Evolutionary conservation across 1,140 invertebrate genomes (phyloP).

Genomic region (Hypsibius dujardini): DNA sequence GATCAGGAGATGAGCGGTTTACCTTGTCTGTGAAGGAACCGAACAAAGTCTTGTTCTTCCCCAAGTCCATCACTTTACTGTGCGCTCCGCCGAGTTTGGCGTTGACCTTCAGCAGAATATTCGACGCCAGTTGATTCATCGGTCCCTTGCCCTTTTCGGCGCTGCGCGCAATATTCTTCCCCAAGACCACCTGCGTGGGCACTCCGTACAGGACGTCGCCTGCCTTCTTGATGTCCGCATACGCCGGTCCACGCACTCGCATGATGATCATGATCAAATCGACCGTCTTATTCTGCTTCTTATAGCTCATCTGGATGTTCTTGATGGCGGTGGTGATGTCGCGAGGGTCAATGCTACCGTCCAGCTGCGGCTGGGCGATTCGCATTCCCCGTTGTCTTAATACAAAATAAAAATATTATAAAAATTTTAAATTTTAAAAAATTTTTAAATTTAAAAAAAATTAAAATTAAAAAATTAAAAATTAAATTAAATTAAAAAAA

Average conservation of each 20-base stretch:
- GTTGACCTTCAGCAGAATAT: conserved; percentile 27
- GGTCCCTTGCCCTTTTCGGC: conserved; percentile 17
- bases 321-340: conserved; percentile 27
- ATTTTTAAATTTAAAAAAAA: too few species aligned
- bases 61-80: conserved; percentile 23
- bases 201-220: conserved; percentile 25
- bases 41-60: too few species aligned
- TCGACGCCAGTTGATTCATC: conserved; percentile 24
- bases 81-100: conserved; percentile 27
- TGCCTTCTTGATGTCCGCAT: conserved; percentile 41
- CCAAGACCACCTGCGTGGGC: conserved; percentile 27
- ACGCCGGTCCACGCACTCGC: conserved; percentile 17
- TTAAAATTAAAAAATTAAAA: too few species aligned
- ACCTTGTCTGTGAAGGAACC: too few species aligned
- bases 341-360: conserved; percentile 36
- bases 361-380: neutral
- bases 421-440: too few species aligned
- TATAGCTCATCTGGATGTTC: neutral
- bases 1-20: too few species aligned
- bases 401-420: too few species aligned
- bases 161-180: conserved; percentile 24
- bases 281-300: neutral
- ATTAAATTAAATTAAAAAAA: too few species aligned
- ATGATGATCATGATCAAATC: neutral
- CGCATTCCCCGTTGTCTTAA: neutral